These are phyloP conservation scores for Lepas anatifera DNA, from an alignment of 2,888 invertebrate genomes.

Conservation along the genomic window DNA sequence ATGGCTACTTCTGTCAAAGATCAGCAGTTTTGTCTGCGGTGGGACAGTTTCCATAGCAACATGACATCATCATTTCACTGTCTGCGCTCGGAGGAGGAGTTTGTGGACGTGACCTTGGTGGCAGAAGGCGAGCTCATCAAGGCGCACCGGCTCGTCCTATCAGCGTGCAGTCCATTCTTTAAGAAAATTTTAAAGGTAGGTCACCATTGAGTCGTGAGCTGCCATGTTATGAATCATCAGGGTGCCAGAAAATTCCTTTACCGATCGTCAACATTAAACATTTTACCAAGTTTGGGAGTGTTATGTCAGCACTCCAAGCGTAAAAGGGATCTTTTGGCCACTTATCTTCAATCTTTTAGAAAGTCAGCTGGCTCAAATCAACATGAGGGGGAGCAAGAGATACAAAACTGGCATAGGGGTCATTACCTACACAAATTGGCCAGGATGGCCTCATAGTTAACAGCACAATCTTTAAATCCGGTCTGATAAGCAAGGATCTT, in stretches of 20 bases:
- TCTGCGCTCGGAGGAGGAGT: slow-evolving; percentile 53
- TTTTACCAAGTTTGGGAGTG: too few species aligned
- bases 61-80: slow-evolving; percentile 24
- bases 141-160: slow-evolving; percentile 73
- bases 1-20: neutral
- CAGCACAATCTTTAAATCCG: too few species aligned
- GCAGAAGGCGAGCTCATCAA: slow-evolving; percentile 71
- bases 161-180: slow-evolving; percentile 82
- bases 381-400: too few species aligned
- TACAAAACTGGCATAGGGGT: too few species aligned
- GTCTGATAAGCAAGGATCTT: too few species aligned
- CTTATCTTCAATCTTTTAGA: too few species aligned
- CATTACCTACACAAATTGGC: too few species aligned
- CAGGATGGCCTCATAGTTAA: too few species aligned
- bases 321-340: too few species aligned
- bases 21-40: slow-evolving; percentile 26
- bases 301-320: neutral
- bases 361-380: neutral
- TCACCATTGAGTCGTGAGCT: neutral
- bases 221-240: neutral
- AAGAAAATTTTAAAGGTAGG: slow-evolving; percentile 69
- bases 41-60: slow-evolving; percentile 25
- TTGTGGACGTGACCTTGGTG: slow-evolving; percentile 75
- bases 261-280: too few species aligned
- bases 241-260: neutral